Evolutionary conservation across 2,797 vertebrate genomes (phyloP), one percentile per base, ranked within the genome.

Genomic region (Chelon auratus): DNA sequence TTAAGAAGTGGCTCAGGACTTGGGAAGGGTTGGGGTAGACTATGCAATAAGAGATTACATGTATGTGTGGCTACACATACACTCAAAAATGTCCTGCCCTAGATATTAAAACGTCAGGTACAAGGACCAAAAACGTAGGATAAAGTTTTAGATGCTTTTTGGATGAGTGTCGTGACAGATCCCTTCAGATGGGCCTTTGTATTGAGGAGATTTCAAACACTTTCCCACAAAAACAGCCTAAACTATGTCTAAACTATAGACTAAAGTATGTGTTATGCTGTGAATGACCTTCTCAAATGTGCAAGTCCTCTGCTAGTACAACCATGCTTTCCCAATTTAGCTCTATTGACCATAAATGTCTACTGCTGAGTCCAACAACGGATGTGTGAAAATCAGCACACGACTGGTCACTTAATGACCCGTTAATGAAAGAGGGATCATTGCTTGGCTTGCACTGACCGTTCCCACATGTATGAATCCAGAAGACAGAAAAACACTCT

Each of bases 1-100:
- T 72, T 60, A 37, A 69, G 36, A 70, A 9, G 45, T 30, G 30
- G 30, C 22, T 17, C 33, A 3, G 67, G 47, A 66, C 9, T 6
- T 20, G 45, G 22, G 15, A 48, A 26, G 56, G 9, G 20, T 39
- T n/a, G 3, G n/a, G 2, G n/a, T 1, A 6, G 7, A 17, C 11
- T 30, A 26, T 26, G 24, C 24, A 26, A 26, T 26, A 26, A 26
- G 24, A 24, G 24, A 26, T 26, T 26, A 26, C 24, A 26, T 26
- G 24, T 4, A 26, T 26, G 24, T 26, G 24, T 26, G 24, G 24
- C 24, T 26, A 26, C 24, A 26, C 0, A 1, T 26, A 26, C 24
- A 24, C 24, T 3, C 24, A 26, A 26, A 26, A 4, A 26, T 26
- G 30, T 33, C 30, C 30, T 33, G 30, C 30, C 30, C 7, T 8